Conservation (phyloP, 2,888 invertebrate species). For the Ophion slaviceki region DNA sequence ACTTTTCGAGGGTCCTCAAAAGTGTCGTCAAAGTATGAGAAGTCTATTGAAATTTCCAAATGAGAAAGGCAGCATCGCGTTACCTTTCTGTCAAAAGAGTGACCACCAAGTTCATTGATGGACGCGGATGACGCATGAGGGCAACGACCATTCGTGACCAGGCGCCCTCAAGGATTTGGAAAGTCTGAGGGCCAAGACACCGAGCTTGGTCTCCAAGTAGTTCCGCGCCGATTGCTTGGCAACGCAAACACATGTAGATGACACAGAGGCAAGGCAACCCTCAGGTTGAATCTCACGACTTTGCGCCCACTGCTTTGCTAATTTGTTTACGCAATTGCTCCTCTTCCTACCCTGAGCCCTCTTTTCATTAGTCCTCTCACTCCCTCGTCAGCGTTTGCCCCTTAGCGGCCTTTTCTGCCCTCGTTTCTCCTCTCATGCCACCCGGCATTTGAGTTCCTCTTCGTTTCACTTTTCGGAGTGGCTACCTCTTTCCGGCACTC, state of each 20-base stretch:
- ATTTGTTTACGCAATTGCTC: slow-evolving; percentile 74
- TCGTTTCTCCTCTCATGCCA: slow-evolving; percentile 8
- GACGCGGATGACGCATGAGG: background rate
- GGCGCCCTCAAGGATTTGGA: slow-evolving; percentile 43
- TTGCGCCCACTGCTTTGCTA: slow-evolving; percentile 65
- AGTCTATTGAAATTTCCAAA: slow-evolving; percentile 23
- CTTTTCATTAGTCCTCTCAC: slow-evolving; percentile 46
- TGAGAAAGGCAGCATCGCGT: slow-evolving; percentile 24
- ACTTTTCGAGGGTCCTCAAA: slow-evolving; percentile 18
- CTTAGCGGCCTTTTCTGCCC: slow-evolving; percentile 17
- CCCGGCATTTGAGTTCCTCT: slow-evolving; percentile 26
- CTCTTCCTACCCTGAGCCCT: slow-evolving; percentile 57
- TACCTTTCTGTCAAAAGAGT: too few relatives aligned
- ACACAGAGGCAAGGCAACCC: slow-evolving; percentile 7
- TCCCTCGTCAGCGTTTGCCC: slow-evolving; percentile 28
- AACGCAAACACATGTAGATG: slow-evolving; percentile 9
- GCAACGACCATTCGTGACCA: background rate
- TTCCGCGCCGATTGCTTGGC: slow-evolving; percentile 61
- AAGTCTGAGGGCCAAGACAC: slow-evolving; percentile 41
- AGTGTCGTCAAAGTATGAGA: background rate
- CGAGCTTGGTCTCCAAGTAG: slow-evolving; percentile 58
- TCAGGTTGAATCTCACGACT: slow-evolving; percentile 62
- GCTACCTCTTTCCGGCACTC: slow-evolving; percentile 6
- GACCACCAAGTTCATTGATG: background rate
- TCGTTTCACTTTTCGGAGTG: slow-evolving; percentile 43